phyloP scores from a whole-genome alignment of 2,113 vertebrate genomes.

The Halcyon senegalensis region DNA sequence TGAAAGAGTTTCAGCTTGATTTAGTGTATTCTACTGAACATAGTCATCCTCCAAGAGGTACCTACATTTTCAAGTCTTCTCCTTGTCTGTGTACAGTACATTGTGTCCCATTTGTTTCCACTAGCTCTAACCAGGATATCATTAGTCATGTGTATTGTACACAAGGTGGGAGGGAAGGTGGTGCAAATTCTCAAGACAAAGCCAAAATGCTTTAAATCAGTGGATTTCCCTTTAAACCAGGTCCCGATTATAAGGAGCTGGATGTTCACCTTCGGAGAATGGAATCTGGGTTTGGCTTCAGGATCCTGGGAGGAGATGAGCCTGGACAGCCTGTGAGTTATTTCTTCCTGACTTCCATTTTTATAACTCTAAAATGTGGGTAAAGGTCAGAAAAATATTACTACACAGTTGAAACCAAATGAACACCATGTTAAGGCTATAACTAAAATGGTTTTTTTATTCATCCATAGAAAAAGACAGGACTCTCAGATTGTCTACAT shows the following conservation, averaged over 20 bases:
- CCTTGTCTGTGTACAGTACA: neutral
- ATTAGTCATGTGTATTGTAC: slow-evolving; percentile 52
- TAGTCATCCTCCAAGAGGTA: neutral
- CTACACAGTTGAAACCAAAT: neutral
- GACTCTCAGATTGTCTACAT: neutral
- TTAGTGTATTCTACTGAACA: neutral
- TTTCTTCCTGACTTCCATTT: neutral
- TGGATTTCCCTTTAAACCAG: slow-evolving; percentile 76
- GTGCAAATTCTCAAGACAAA: neutral
- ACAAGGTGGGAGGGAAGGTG: slow-evolving; percentile 33
- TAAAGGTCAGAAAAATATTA: neutral
- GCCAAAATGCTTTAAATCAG: slow-evolving; percentile 52
- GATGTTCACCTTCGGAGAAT: slow-evolving; percentile 95
- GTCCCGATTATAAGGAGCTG: slow-evolving; percentile 91
- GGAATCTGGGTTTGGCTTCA: slow-evolving; percentile 98
- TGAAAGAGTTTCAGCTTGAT: neutral
- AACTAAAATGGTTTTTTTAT: neutral
- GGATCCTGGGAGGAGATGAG: slow-evolving; percentile 97
- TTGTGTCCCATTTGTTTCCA: slow-evolving; percentile 37
- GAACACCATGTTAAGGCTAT: neutral
- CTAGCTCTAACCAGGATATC: slow-evolving; percentile 44
- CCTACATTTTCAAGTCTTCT: slow-evolving; percentile 27
- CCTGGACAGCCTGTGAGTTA: slow-evolving; percentile 96
- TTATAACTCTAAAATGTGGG: neutral
- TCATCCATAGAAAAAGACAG: neutral